Percentiles rank a stretch among this genome's conserved stretches.
phyloP scores from a whole-genome alignment of 2,113 vertebrate genomes.

The Lophura nycthemera region DNA sequence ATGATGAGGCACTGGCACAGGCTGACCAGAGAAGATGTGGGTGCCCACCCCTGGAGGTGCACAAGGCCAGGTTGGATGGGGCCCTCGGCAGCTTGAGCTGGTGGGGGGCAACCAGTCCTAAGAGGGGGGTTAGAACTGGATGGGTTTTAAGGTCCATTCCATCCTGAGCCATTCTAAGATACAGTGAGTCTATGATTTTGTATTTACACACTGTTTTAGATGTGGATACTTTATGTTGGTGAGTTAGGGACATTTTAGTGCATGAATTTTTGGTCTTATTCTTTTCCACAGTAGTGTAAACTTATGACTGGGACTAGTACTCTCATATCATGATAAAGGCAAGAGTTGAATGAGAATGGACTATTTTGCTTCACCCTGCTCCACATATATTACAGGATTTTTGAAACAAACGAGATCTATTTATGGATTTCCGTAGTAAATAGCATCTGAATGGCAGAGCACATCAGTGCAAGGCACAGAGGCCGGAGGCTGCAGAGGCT shows the following conservation, averaged over 20 bases:
- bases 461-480: background rate
- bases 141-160: no score
- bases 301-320: background rate
- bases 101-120: no score
- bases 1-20: no score
- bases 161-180: no score
- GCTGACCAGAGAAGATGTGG: no score
- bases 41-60: no score
- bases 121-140: no score
- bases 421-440: background rate
- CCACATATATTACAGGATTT: accelerated
- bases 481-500: background rate
- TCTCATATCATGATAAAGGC: background rate
- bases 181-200: no score
- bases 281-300: background rate
- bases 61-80: no score
- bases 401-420: conserved; percentile 14
- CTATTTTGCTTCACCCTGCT: background rate
- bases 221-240: background rate
- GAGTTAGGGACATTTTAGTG: background rate
- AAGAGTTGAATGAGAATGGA: background rate
- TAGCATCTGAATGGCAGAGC: background rate
- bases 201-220: background rate
- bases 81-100: no score
- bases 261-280: background rate